A percentile compares a stretch with the other conserved stretches of the same genome.
These are phyloP conservation scores for Suncus etruscus DNA, from an alignment of 2,113 vertebrate species.

Conservation along the genomic window DNA sequence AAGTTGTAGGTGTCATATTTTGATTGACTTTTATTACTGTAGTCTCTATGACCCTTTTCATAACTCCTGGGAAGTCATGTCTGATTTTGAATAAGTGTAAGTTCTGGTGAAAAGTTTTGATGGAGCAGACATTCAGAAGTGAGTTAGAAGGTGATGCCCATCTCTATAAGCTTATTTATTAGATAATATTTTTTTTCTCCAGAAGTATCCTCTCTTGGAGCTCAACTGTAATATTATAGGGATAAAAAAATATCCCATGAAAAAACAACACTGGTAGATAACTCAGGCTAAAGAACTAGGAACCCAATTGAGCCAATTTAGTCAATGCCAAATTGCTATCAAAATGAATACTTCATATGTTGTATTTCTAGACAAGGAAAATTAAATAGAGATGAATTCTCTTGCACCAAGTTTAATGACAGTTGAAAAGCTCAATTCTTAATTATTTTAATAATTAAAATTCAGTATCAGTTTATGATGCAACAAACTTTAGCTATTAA, in stretches of 20 bases:
- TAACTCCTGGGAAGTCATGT: background rate
- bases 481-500: background rate
- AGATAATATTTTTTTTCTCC: background rate
- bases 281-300: background rate
- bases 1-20: background rate
- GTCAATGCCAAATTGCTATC: background rate
- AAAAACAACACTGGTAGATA: background rate
- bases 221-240: background rate
- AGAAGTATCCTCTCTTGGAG: background rate
- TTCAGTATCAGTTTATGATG: background rate
- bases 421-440: background rate
- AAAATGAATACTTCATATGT: background rate
- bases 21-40: background rate
- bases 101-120: background rate
- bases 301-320: background rate
- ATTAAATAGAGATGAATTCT: background rate
- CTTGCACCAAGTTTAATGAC: background rate
- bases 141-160: background rate
- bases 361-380: background rate
- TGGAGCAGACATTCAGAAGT: background rate
- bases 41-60: background rate
- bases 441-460: background rate
- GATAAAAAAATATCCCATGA: background rate
- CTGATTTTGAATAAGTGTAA: background rate
- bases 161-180: background rate